Conservation (phyloP, 64 coral and sea anemone species). For the Exaiptasia diaphana region DNA sequence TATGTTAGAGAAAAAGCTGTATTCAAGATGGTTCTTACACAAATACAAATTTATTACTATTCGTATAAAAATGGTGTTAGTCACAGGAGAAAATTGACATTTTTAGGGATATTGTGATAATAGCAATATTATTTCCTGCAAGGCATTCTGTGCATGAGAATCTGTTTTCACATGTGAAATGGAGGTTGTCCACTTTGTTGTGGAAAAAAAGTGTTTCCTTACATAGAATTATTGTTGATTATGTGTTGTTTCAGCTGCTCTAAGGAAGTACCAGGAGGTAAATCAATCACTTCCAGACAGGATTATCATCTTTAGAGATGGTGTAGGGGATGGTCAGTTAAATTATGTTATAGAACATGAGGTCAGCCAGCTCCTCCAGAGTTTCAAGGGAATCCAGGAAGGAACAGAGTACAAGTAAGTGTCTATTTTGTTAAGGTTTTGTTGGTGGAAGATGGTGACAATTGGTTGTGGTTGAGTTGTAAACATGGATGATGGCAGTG, state of each 20-base stretch:
- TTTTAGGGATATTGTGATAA: no score
- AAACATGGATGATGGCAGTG: neutral
- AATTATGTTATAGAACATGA: conserved; percentile 74
- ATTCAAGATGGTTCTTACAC: no score
- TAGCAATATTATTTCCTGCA: no score
- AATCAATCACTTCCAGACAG: conserved; percentile 72
- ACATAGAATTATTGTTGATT: no score
- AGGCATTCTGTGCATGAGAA: no score
- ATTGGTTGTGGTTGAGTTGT: neutral
- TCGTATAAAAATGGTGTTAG: no score
- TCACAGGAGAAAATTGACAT: no score
- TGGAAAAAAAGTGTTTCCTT: no score
- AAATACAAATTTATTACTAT: no score
- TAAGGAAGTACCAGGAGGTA: conserved; percentile 53
- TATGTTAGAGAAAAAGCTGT: no score
- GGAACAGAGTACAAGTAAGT: conserved; percentile 62
- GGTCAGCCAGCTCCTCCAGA: conserved; percentile 60
- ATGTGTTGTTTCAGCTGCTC: conserved; percentile 55
- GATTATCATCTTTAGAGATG: conserved; percentile 90
- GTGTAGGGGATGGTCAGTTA: conserved; percentile 93
- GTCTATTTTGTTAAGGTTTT: neutral
- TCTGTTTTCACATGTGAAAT: no score
- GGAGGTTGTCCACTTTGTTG: no score
- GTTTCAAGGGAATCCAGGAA: conserved; percentile 21
- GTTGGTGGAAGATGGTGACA: neutral